Base-by-base conservation (phyloP, 2,888 invertebrate genomes). In the Eulithis prunata region DNA sequence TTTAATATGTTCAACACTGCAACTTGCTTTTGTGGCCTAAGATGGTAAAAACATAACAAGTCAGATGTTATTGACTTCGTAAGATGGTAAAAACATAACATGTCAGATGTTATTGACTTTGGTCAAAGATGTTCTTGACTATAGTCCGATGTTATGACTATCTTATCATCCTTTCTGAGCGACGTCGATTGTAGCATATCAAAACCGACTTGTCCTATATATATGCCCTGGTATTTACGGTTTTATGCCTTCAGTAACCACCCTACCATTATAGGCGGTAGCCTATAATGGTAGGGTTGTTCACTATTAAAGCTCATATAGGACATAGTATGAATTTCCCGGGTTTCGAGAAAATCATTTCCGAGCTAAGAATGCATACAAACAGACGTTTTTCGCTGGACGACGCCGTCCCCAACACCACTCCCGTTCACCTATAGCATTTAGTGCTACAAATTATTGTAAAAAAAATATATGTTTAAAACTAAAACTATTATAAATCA, bases 331-430 rank as follows among this genome's bases (percentile, higher is more conserved):
- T 47, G 57, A n/a, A 46, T 32, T 13, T 8, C 32, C 21, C 12
- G 21, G 8, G 38, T 10, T 49, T 45, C 14, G 14, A 38, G 38
- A 10, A 57, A 12, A 14, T 38, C 38, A 47, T 13, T 13, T 13
- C 36, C 11, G 13, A 54, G 11, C 38, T 49, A 12, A 7, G 2
- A 14, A 51, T 41, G 10, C 0, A 58, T 43, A 49, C 28, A 10
- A 14, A 32, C 45, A 14, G 21, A 28, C 38, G 13, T 45, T 45
- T 8, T 21, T 41, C 41, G 41, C 8, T 14, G 54, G 58, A 66
- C n/a, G 57, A 46, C 53, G 66, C 66, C 66, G 56, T 63, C 66
- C 63, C 66, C 66, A 67, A 63, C 66, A 45, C 63, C 66, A 63
- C 63, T 63, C 66, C 66, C 66, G 14, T 62, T 46, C 66, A 41